These are phyloP conservation scores for Parelbella ahira DNA, from an alignment of 2,888 invertebrate genomes.

Conservation along the genomic window DNA sequence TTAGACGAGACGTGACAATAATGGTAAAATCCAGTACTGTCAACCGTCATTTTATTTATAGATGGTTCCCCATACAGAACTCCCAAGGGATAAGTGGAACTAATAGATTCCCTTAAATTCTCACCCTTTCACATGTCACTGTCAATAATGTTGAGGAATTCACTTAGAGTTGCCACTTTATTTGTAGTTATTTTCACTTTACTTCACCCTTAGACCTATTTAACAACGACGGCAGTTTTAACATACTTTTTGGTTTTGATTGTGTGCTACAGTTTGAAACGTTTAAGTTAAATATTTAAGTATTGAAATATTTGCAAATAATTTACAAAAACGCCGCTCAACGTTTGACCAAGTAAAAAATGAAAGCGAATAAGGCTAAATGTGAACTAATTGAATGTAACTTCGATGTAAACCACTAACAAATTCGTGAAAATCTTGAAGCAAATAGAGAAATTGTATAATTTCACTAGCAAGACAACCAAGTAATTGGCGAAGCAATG, in stretches of 20 bases:
- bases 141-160: constrained; percentile 25
- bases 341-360: no score
- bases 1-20: constrained; percentile 38
- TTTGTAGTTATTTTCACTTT: constrained; percentile 9
- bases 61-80: constrained; percentile 6
- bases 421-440: no score
- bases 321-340: no score
- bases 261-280: no score
- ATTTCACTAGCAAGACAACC: constrained; percentile 5
- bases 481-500: constrained; percentile 2
- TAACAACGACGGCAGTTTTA: no score
- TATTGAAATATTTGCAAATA: no score
- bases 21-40: constrained; percentile 36
- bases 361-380: no score
- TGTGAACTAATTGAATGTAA: no score
- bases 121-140: constrained; percentile 16
- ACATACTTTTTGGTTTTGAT: no score
- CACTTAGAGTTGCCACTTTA: constrained; percentile 1
- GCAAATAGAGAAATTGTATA: constrained; percentile 7
- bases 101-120: constrained; percentile 16
- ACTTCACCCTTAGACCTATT: no score
- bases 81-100: constrained; percentile 23
- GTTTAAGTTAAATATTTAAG: no score
- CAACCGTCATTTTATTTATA: constrained; percentile 24
- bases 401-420: no score